Percentiles rank a stretch among this genome's conserved stretches.
Evolutionary conservation across 2,888 invertebrate genomes (phyloP).

Genomic region (Aethes cnicana): DNA sequence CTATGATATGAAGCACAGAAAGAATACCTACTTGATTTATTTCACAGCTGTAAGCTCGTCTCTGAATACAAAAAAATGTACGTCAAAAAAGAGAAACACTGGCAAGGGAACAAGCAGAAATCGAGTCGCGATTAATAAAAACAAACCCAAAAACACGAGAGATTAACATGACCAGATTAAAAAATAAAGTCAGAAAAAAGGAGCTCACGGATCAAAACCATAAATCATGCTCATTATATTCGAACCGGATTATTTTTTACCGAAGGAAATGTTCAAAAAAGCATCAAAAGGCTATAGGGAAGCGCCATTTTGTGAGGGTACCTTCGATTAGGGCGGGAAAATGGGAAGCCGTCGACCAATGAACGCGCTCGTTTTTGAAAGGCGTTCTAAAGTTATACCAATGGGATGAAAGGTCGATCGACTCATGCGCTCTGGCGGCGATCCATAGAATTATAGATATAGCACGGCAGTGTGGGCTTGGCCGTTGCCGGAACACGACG

Average conservation of each 20-base stretch:
- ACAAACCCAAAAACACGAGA: conserved; percentile 68
- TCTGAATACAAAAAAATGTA: conserved; percentile 32
- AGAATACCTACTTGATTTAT: conserved; percentile 1
- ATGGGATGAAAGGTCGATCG: conserved; percentile 53
- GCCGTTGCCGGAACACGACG: conserved; percentile 66
- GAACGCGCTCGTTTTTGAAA: conserved; percentile 46
- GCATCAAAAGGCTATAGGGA: conserved; percentile 79
- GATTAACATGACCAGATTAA: conserved; percentile 77
- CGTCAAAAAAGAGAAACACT: conserved; percentile 31
- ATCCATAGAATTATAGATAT: conserved; percentile 78
- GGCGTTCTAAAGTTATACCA: conserved; percentile 68
- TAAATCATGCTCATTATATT: conserved; percentile 82
- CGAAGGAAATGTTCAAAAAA: conserved; percentile 79
- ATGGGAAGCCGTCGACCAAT: conserved; percentile 61
- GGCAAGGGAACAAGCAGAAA: conserved; percentile 51
- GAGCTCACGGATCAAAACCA: conserved; percentile 73
- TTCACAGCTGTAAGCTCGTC: conserved; percentile 15
- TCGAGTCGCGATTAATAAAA: conserved; percentile 65
- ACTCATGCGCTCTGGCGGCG: conserved; percentile 76
- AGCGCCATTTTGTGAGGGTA: conserved; percentile 79
- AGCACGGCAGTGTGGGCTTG: conserved; percentile 78
- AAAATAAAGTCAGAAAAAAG: conserved; percentile 60
- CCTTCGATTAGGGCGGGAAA: conserved; percentile 71
- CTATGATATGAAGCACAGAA: neutral
- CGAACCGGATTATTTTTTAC: conserved; percentile 81